Evolutionary conservation across 2,797 vertebrate genomes (phyloP).

Genomic region (Ficedula albicollis): DNA sequence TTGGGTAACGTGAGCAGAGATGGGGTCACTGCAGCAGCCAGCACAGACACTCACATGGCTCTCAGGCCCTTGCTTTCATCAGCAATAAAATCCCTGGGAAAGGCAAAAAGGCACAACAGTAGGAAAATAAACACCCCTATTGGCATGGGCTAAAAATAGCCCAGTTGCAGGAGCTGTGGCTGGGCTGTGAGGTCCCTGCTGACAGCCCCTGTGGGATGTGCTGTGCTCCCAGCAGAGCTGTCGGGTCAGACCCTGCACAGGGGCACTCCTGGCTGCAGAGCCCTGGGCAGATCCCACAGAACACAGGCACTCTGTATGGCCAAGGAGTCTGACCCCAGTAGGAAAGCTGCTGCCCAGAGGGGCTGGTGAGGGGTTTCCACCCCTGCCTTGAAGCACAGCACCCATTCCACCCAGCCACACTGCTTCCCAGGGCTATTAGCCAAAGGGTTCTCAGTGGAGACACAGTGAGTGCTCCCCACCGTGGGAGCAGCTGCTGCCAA

Average conservation of each 20-base stretch:
- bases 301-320: not conserved
- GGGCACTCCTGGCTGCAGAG: not conserved
- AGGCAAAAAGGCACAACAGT: not conserved
- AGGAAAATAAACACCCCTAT: not conserved
- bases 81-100: conserved; percentile 8
- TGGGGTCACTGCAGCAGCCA: not conserved
- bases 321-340: not conserved
- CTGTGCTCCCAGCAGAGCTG: not conserved
- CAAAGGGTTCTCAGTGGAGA: rapidly evolving
- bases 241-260: rapidly evolving
- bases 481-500: rapidly evolving
- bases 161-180: not conserved
- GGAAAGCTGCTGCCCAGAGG: not conserved
- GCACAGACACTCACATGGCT: not conserved
- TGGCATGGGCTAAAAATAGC: not conserved
- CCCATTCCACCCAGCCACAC: rapidly evolving
- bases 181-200: not conserved
- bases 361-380: not conserved
- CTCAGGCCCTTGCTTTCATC: not conserved
- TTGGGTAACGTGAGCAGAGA: not conserved
- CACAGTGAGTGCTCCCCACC: rapidly evolving
- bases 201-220: not conserved
- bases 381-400: not conserved
- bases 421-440: not conserved
- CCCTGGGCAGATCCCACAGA: not conserved